Evolutionary conservation across 2,113 vertebrate species (phyloP).

Genomic region (Sylvilagus bachmani): DNA sequence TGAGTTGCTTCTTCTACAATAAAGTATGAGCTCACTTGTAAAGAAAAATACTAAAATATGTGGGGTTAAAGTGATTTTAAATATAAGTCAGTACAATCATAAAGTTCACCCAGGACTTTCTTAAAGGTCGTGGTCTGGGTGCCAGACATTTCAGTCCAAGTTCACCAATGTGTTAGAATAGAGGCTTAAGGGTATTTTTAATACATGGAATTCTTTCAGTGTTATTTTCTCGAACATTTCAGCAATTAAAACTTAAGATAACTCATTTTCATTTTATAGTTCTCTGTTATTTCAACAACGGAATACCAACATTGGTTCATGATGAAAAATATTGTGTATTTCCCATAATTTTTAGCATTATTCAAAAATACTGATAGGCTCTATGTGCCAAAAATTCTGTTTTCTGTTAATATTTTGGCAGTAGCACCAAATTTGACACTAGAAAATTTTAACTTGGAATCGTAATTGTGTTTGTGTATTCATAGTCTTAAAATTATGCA

Average conservation of each 20-base stretch:
- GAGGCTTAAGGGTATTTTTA: background rate
- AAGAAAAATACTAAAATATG: background rate
- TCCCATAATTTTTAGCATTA: conserved; percentile 76
- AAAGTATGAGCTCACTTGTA: background rate
- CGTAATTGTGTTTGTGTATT: conserved; percentile 82
- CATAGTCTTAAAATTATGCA: conserved; percentile 79
- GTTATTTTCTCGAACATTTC: conserved; percentile 62
- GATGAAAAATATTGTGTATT: conserved; percentile 79
- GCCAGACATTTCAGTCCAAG: background rate
- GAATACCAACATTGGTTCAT: conserved; percentile 72
- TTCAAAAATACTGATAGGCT: conserved; percentile 79
- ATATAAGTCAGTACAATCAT: conserved; percentile 24
- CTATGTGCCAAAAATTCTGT: conserved; percentile 77
- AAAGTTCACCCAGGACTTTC: background rate
- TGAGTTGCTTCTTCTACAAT: background rate
- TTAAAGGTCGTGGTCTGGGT: background rate
- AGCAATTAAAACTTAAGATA: conserved; percentile 56
- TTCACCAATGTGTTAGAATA: background rate
- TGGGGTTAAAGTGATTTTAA: conserved; percentile 35
- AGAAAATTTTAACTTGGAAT: conserved; percentile 80
- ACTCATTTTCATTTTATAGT: conserved; percentile 74
- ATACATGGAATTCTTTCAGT: conserved; percentile 1
- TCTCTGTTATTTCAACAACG: conserved; percentile 76
- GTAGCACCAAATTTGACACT: conserved; percentile 74
- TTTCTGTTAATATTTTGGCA: conserved; percentile 83